Base-by-base conservation (phyloP, 2,888 invertebrate genomes). In the Eledona agricola region DNA sequence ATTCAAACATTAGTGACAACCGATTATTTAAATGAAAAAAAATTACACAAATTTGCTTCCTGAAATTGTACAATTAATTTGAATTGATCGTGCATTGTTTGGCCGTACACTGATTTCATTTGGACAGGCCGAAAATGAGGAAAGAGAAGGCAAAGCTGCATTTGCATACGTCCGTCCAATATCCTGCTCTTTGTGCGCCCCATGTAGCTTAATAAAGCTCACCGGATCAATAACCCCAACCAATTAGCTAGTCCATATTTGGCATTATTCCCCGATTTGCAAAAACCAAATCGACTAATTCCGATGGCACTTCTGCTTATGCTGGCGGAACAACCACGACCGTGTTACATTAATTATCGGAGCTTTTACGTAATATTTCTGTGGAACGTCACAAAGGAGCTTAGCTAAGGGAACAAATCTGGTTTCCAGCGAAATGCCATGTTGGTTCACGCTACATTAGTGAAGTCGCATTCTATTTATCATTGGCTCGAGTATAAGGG, bases 391-490 rank as follows among this genome's bases (percentile, higher is more conserved):
- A 46, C 25, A 25, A 35, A 26, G 19, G 17, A 45, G 19, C 15
- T 20, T 28, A 34, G 20, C 13, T 26, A 23, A n/a, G n/a, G 23
- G 35, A 37, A 34, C 57, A 56, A 58, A 60, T 60, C 54, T 58
- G 55, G 51, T 55, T 58, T 50, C 53, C 43, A 47, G 53, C 52
- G 49, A 31, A 40, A 50, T 43, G 50, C 34, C 51, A 35, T 57
- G 59, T 49, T 53, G 45, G 51, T 59, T 62, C 55, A 57, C 60
- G 57, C 58, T 60, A 56, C 62, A 59, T 62, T 62, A 53, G 57
- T 53, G 49, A 51, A 45, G 57, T 60, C 60, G 28, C 53, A 52
- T 62, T 62, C 53, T 57, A 56, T 62, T 60, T 59, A 57, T 55
- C 58, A 54, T 55, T 45, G 45, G 46, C 50, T 52, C 38, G 42